Conservation (phyloP, 1,140 invertebrate species). For the Zaprionus inermis region DNA sequence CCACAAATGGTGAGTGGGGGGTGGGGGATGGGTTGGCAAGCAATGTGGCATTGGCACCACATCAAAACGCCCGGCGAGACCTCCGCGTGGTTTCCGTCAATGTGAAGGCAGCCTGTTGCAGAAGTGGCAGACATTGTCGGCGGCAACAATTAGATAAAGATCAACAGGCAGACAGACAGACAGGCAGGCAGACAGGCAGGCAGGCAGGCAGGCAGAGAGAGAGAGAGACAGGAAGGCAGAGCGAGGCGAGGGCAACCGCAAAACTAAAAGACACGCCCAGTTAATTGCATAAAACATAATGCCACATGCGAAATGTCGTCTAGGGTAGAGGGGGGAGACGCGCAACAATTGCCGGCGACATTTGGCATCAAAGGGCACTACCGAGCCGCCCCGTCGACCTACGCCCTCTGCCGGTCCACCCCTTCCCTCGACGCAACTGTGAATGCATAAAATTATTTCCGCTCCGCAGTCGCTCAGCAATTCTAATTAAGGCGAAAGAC, state of each 20-base stretch:
- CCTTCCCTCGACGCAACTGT: constrained; percentile 24
- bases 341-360: constrained; percentile 76
- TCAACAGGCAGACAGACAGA: constrained; percentile 59
- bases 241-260: constrained; percentile 56
- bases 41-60: constrained; percentile 45
- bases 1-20: constrained; percentile 13
- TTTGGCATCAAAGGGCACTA: constrained; percentile 79
- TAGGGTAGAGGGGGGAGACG: background rate
- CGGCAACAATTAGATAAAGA: constrained; percentile 76
- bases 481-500: constrained; percentile 82
- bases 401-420: background rate
- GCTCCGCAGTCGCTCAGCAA: constrained; percentile 60
- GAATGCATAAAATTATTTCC: constrained; percentile 80
- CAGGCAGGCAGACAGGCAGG: constrained; percentile 7
- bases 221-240: constrained; percentile 12
- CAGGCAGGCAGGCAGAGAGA: constrained; percentile 16
- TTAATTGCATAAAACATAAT: constrained; percentile 78
- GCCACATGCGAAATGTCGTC: constrained; percentile 49
- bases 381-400: constrained; percentile 35
- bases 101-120: constrained; percentile 46
- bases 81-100: constrained; percentile 28
- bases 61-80: constrained; percentile 46
- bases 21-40: background rate
- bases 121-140: constrained; percentile 48
- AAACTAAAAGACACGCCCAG: constrained; percentile 76